Conservation (phyloP, 1,140 invertebrate species). For the Psix sp. region DNA sequence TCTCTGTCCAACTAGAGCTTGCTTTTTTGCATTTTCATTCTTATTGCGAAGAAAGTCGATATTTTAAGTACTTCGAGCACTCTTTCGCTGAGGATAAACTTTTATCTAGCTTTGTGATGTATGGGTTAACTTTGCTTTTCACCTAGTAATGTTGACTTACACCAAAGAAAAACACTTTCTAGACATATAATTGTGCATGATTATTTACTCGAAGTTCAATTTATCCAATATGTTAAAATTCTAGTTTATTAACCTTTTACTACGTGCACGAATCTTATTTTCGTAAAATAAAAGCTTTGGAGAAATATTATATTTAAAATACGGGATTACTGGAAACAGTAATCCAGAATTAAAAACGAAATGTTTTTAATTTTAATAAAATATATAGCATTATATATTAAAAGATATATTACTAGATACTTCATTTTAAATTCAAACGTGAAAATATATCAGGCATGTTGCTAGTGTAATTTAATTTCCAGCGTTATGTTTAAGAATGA, state of each 20-base stretch:
- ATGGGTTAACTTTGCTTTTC: slow-evolving; percentile 60
- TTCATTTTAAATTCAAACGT: too few relatives aligned
- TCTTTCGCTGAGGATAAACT: slow-evolving; percentile 60
- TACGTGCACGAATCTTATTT: too few relatives aligned
- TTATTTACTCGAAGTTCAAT: slow-evolving; percentile 32
- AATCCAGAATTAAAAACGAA: too few relatives aligned
- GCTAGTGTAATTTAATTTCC: too few relatives aligned
- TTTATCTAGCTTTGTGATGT: slow-evolving; percentile 60
- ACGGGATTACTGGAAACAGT: too few relatives aligned
- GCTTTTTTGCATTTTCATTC: slow-evolving; percentile 29
- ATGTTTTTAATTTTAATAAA: too few relatives aligned
- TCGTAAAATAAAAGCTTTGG: too few relatives aligned
- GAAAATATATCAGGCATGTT: too few relatives aligned
- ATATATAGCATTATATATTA: too few relatives aligned
- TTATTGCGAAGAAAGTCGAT: slow-evolving; percentile 55
- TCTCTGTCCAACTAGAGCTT: slow-evolving; percentile 14
- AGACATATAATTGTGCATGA: slow-evolving; percentile 60
- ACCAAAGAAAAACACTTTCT: slow-evolving; percentile 62
- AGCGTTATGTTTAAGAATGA: too few relatives aligned
- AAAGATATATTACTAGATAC: too few relatives aligned
- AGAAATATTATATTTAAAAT: too few relatives aligned
- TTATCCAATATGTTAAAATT: slow-evolving; percentile 39
- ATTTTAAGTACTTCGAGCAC: slow-evolving; percentile 60
- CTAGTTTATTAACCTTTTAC: slow-evolving; percentile 39
- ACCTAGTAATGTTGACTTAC: slow-evolving; percentile 58